These are phyloP conservation scores for Tigriopus californicus DNA, from an alignment of 2,888 invertebrate genomes.

Conservation along the genomic window DNA sequence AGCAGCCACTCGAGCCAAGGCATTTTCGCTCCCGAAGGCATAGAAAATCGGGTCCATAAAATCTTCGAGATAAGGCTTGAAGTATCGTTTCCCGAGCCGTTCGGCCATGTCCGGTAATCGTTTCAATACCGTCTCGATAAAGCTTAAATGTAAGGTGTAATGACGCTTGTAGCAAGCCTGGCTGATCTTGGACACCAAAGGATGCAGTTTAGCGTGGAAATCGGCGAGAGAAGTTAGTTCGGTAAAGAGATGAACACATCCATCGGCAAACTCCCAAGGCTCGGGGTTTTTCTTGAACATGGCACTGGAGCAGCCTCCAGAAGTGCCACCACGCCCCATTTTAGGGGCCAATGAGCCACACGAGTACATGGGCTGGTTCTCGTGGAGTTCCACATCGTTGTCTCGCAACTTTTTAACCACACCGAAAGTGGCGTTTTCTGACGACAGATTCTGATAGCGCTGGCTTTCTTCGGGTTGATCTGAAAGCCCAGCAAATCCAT, in stretches of 20 bases:
- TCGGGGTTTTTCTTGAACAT: conserved; percentile 30
- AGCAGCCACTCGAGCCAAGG: conserved; percentile 32
- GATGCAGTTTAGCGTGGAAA: conserved; percentile 23
- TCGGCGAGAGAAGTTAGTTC: conserved; percentile 29
- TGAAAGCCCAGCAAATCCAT: conserved; percentile 26
- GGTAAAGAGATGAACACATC: conserved; percentile 29
- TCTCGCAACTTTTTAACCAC: conserved; percentile 31
- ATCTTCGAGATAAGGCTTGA: conserved; percentile 31
- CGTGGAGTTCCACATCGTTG: conserved; percentile 31
- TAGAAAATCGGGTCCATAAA: conserved; percentile 34
- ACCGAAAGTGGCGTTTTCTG: conserved; percentile 29
- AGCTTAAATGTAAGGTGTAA: conserved; percentile 31
- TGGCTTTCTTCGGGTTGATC: conserved; percentile 27
- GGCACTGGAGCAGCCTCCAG: conserved; percentile 19
- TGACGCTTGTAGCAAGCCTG: conserved; percentile 29
- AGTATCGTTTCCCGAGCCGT: conserved; percentile 32
- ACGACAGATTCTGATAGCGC: conserved; percentile 18
- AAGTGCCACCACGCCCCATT: conserved; percentile 28
- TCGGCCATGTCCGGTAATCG: conserved; percentile 31
- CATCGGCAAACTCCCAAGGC: conserved; percentile 37
- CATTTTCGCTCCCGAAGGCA: conserved; percentile 32
- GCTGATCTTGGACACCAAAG: conserved; percentile 29
- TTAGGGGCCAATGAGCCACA: conserved; percentile 35
- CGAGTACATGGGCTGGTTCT: conserved; percentile 31
- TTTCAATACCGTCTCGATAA: conserved; percentile 34